Evolutionary conservation across 2,113 vertebrate species (phyloP).

Genomic region (Equus quagga): DNA sequence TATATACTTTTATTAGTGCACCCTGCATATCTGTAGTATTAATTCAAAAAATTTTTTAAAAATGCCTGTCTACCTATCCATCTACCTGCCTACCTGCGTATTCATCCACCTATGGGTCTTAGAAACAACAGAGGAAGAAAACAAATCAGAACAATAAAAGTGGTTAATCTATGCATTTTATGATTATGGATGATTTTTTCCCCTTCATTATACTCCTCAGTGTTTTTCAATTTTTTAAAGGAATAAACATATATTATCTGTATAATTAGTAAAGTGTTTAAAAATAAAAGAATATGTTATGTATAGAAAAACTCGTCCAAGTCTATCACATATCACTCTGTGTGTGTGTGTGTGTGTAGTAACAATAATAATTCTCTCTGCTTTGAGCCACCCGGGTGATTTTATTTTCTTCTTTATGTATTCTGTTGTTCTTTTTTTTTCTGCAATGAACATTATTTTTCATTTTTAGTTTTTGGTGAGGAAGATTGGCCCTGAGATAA

Average conservation of each 20-base stretch:
- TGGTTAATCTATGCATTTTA: not conserved
- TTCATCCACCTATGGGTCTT: not conserved
- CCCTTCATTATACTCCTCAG: not conserved
- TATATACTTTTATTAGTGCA: not conserved
- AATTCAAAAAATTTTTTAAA: not conserved
- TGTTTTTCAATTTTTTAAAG: not conserved
- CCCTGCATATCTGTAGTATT: not conserved
- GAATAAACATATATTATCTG: not conserved
- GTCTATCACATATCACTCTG: not conserved
- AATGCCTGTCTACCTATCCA: not conserved
- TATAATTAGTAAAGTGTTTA: not conserved
- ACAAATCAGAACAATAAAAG: not conserved
- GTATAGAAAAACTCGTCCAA: not conserved
- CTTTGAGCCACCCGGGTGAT: not conserved
- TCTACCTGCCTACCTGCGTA: not conserved
- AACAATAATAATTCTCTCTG: not conserved
- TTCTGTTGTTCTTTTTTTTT: not conserved
- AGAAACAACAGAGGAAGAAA: not conserved
- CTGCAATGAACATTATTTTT: not conserved
- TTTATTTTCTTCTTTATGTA: not conserved
- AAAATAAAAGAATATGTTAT: constrained; percentile 18
- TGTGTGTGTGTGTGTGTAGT: not conserved
- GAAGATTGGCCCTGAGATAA: too few relatives aligned
- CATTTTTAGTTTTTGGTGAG: too few relatives aligned
- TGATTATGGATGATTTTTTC: not conserved